These are phyloP conservation scores for Cephus sareptanus DNA, from an alignment of 2,888 invertebrate genomes.

Conservation along the genomic window DNA sequence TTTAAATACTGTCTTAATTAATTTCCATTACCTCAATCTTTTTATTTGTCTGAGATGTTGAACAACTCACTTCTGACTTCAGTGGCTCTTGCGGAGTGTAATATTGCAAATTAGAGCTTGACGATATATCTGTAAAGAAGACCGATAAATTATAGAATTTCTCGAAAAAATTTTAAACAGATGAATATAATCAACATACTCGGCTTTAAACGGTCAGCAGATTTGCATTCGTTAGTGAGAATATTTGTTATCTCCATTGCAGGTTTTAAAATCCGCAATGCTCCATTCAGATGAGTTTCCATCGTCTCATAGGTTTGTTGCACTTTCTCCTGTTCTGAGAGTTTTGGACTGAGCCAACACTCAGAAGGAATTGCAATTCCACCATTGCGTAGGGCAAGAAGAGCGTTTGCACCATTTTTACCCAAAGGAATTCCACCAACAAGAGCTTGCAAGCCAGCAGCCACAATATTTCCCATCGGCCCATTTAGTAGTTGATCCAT, in stretches of 20 bases:
- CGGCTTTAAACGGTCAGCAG: conserved; percentile 19
- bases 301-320: conserved; percentile 31
- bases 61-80: neutral
- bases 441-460: conserved; percentile 31
- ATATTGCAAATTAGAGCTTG: conserved; percentile 7
- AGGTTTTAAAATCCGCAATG: conserved; percentile 31
- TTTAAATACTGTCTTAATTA: neutral
- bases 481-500: conserved; percentile 24
- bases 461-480: conserved; percentile 35
- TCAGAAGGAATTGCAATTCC: conserved; percentile 8
- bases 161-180: neutral
- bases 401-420: conserved; percentile 13
- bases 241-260: conserved; percentile 30
- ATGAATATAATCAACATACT: neutral
- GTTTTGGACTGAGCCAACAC: conserved; percentile 10
- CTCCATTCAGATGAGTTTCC: conserved; percentile 31
- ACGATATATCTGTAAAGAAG: neutral
- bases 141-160: neutral
- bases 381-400: neutral
- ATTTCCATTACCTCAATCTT: neutral
- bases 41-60: neutral
- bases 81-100: conserved; percentile 22
- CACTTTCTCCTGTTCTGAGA: conserved; percentile 14
- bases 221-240: conserved; percentile 23
- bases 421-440: conserved; percentile 27